Percentiles rank a stretch among this genome's conserved stretches.
Conservation (phyloP, 2,888 invertebrate species). For the Drosophila setosimentum region DNA sequence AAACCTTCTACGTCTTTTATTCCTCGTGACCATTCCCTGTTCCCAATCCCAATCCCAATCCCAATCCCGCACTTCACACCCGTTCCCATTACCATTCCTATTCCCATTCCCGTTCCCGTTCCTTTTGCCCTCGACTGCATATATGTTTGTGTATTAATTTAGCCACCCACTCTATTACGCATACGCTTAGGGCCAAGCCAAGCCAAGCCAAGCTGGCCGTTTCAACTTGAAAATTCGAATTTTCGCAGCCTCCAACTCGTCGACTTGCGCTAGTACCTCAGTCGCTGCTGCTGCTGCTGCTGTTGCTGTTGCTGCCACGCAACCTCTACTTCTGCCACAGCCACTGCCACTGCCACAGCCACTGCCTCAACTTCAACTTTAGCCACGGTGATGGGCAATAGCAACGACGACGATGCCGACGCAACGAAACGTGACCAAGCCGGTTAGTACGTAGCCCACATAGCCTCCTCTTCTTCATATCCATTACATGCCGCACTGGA, state of each 20-base stretch:
- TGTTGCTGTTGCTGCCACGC: slow-evolving; percentile 18
- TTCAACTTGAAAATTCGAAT: slow-evolving; percentile 77
- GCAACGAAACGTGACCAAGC: slow-evolving; percentile 78
- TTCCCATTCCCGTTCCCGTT: neutral
- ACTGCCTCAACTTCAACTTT: slow-evolving; percentile 50
- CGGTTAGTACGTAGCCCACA: slow-evolving; percentile 75
- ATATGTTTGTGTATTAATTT: slow-evolving; percentile 77
- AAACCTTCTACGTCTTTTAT: slow-evolving; percentile 58
- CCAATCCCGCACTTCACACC: neutral
- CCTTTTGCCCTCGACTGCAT: slow-evolving; percentile 42
- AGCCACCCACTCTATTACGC: slow-evolving; percentile 63
- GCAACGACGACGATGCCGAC: slow-evolving; percentile 58
- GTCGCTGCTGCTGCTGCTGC: slow-evolving; percentile 27
- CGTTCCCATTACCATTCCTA: neutral
- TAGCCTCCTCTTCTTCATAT: slow-evolving; percentile 70
- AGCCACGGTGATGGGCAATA: slow-evolving; percentile 44
- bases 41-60: slow-evolving; percentile 12
- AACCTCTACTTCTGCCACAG: slow-evolving; percentile 10
- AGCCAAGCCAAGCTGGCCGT: slow-evolving; percentile 53
- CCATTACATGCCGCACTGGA: slow-evolving; percentile 67
- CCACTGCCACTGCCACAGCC: slow-evolving; percentile 11
- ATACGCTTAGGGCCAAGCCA: slow-evolving; percentile 32
- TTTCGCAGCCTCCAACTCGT: slow-evolving; percentile 71
- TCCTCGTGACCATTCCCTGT: slow-evolving; percentile 24
- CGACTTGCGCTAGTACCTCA: slow-evolving; percentile 67